Base-by-base conservation (phyloP, 2,888 invertebrate species). In the Chironomus riparius region DNA sequence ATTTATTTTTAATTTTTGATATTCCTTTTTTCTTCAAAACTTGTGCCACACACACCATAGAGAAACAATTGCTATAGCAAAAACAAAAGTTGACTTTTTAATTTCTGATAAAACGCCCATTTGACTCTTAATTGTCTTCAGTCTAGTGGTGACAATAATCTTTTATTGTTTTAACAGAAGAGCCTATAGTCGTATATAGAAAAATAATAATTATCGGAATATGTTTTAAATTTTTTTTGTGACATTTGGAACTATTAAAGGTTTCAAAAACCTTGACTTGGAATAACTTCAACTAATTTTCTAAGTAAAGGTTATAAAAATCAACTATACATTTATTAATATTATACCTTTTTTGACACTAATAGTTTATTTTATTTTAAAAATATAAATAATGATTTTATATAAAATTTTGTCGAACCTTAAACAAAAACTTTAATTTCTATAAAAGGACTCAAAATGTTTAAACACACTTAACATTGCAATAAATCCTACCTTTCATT, bases 81-180 rank as follows among this genome's bases (percentile, higher is more conserved):
- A 18, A 65, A 18, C 10, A 12, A 21, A 62, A 73, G 13, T 74
- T 74, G 65, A 74, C 74, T 74, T 74, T 74, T 74, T 74, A 68
- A 74, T 74, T 72, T 38, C 74, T 65, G 28, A 74, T 74, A 28
- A 21, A 47, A 74, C 74, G 74, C 74, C 74, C 74, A 74, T 48
- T 74, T 74, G 74, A 74, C 74, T 74, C 68, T 65, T 65, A 47
- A 62, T 74, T 74, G 28, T 21, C 71, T 56, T 21, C 56, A 21
- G 56, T 50, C 72, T 38, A 56, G 18, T 61, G 62, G 72, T 74
- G 74, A 38, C 74, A 74, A 74, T 65, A 61, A 62, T 24, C 10
- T 48, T 68, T 68, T 74, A 74, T 68, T 73, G 13, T 70, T 70
- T 6, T 15, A n/a, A 10, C 21, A 21, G 47, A 71, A 62, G 12